Evolutionary conservation across 1,140 invertebrate species (phyloP).

Genomic region (Drosophila simulans): DNA sequence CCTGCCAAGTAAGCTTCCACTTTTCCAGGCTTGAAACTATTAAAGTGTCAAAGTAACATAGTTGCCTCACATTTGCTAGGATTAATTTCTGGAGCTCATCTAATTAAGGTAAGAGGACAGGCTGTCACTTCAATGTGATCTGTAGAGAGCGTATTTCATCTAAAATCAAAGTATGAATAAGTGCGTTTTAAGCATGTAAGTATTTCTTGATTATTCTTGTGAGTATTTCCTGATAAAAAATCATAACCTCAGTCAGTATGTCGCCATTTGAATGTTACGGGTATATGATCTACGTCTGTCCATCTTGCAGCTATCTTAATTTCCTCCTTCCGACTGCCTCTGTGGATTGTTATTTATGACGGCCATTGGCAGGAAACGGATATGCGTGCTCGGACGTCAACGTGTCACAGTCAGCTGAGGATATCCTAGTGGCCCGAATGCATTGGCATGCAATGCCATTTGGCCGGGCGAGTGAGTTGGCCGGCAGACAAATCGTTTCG

Average conservation of each 20-base stretch:
- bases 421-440: constrained; percentile 25
- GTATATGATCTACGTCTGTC: constrained; percentile 32
- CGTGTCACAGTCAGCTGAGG: constrained; percentile 48
- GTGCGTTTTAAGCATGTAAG: too few relatives aligned
- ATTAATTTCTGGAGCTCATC: constrained; percentile 19
- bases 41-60: constrained; percentile 38
- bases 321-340: constrained; percentile 2
- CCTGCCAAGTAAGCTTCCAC: constrained; percentile 36
- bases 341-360: constrained; percentile 71
- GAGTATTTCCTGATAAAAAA: too few relatives aligned
- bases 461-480: constrained; percentile 47
- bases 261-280: constrained; percentile 30
- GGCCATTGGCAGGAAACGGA: constrained; percentile 65
- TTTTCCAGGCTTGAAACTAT: constrained; percentile 45
- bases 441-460: constrained; percentile 40
- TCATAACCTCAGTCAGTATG: not conserved
- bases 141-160: too few relatives aligned
- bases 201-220: too few relatives aligned
- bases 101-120: constrained; percentile 20
- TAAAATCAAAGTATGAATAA: not conserved
- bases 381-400: constrained; percentile 62
- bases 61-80: constrained; percentile 16
- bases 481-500: constrained; percentile 63
- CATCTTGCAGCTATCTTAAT: constrained; percentile 7
- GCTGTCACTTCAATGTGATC: not conserved